Percentiles rank a stretch among this genome's conserved stretches.
phyloP scores from a whole-genome alignment of 2,888 invertebrate species.

The Sarcophaga carnaria region DNA sequence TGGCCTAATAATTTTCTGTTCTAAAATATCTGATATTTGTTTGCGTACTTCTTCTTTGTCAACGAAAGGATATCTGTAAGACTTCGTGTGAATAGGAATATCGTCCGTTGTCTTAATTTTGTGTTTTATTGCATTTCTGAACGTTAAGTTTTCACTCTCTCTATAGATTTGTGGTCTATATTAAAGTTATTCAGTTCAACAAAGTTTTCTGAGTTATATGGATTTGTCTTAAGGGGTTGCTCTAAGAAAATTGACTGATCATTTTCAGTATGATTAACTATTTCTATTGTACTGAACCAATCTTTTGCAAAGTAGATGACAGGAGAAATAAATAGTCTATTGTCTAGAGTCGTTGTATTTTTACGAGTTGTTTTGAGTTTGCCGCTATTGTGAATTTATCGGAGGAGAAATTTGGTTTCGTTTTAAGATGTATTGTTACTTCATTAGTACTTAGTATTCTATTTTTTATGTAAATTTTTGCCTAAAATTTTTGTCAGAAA shows the following conservation, averaged over 20 bases:
- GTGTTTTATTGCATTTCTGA: slow-evolving; percentile 57
- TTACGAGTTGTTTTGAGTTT: no score
- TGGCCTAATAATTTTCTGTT: slow-evolving; percentile 28
- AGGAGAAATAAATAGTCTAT: slow-evolving; percentile 33
- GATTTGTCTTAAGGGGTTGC: slow-evolving; percentile 55
- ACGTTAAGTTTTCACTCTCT: background rate
- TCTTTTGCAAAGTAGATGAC: slow-evolving; percentile 48
- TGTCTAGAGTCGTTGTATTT: no score
- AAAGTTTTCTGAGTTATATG: slow-evolving; percentile 26
- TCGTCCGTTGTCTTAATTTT: slow-evolving; percentile 56
- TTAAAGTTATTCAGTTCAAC: slow-evolving; percentile 54
- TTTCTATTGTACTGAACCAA: slow-evolving; percentile 57
- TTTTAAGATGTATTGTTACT: no score
- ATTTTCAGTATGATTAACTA: slow-evolving; percentile 40
- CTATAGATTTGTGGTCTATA: slow-evolving; percentile 23
- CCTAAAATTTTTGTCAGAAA: no score
- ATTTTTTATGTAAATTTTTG: no score
- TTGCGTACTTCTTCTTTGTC: slow-evolving; percentile 35
- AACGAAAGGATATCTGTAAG: slow-evolving; percentile 62
- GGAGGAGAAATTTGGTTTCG: no score
- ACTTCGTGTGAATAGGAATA: slow-evolving; percentile 31
- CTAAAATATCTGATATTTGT: slow-evolving; percentile 43
- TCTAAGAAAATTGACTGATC: slow-evolving; percentile 45
- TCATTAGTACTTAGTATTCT: no score
- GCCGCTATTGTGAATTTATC: no score